Percentiles rank a stretch among this genome's conserved stretches.
phyloP scores from a whole-genome alignment of 2,113 vertebrate species.

The Delphinus delphis region DNA sequence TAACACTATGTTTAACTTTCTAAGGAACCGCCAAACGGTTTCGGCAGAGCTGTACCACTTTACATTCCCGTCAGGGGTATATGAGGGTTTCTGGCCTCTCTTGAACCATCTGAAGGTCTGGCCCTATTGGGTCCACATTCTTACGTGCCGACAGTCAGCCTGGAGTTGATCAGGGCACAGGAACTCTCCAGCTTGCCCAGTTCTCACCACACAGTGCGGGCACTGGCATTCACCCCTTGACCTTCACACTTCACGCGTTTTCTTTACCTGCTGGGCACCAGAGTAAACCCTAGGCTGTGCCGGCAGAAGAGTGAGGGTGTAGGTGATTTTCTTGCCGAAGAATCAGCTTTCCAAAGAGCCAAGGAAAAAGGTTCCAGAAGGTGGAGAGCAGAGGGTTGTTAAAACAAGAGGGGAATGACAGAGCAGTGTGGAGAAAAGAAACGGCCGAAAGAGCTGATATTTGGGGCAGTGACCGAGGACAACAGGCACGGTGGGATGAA shows the following conservation, averaged over 20 bases:
- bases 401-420: not conserved
- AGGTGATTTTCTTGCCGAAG: not conserved
- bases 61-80: not conserved
- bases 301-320: not conserved
- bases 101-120: not conserved
- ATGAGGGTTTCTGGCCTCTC: not conserved
- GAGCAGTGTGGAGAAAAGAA: not conserved
- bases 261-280: not conserved
- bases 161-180: not conserved
- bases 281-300: not conserved
- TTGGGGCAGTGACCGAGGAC: not conserved
- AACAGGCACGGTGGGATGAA: accelerated
- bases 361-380: not conserved
- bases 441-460: not conserved
- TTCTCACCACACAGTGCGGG: not conserved
- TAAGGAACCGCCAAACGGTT: not conserved
- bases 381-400: not conserved
- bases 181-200: not conserved
- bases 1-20: not conserved
- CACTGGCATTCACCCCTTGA: not conserved
- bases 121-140: not conserved
- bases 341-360: not conserved
- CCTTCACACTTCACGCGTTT: not conserved
- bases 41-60: not conserved
- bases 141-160: not conserved